Base-by-base conservation (phyloP, 30 jellyfish, hydroid and myxozoan species). In the Cassiopea andromeda region DNA sequence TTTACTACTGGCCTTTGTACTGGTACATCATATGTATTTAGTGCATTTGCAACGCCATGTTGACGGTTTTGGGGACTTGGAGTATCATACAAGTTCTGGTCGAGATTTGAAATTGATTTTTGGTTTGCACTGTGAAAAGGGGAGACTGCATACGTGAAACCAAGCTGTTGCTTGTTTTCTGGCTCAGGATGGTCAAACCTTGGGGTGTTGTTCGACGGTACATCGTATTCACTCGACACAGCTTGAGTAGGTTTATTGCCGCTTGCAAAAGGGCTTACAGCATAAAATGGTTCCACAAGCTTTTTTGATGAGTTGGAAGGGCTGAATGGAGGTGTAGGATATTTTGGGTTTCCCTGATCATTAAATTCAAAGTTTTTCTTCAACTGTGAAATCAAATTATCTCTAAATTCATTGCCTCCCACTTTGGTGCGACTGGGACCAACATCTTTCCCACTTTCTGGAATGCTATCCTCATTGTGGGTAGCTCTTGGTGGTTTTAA, bases 71-170 rank as follows among this genome's bases (percentile, higher is more conserved):
- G 76, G 27, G 1, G 83, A 43, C 45, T 77, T 27, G 94, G 94
- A 1, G 94, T 60, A 70, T 86, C 94, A 50, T 86, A 86, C 70
- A 86, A 47, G 78, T 61, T 86, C 82, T 86, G 75, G 2, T 46
- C 80, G 9, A 47, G 84, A 43, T 50, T 78, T 8, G 79, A 46
- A 13, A 44, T 43, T 68, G 48, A 89, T 50, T 61, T 60, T 43
- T 86, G 77, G 66, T 48, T 77, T 0, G 89, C 94, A 54, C 94
- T 77, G 89, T 75, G 94, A 75, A 86, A 86, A 0, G 94, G 94
- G 4, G 94, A 86, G 18, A 86, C 94, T 48, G 94, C 94, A 68
- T 86, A 86, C 77, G 76, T 44, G 43, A 86, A 76, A 46, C 61
- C 94, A 6, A 68, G 45, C 48, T 77, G 89, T 19, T 75, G 86